These are phyloP conservation scores for Rissa tridactyla DNA, from an alignment of 2,113 vertebrate species.

Conservation along the genomic window DNA sequence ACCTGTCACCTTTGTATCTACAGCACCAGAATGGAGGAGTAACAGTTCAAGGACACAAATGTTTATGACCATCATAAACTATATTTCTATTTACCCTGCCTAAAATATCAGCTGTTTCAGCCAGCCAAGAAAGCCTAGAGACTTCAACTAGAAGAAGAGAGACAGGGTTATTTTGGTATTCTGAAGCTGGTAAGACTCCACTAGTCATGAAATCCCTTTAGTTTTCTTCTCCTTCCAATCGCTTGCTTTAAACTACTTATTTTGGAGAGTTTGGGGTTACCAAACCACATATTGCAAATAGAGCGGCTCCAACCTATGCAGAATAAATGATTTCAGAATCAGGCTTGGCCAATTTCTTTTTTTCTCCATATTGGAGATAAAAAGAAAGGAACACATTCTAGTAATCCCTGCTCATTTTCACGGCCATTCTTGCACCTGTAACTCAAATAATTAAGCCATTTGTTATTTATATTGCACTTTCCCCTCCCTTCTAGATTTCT, in stretches of 20 bases:
- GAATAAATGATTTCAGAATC: background rate
- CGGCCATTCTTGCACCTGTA: constrained; percentile 68
- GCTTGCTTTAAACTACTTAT: background rate
- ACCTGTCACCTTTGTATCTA: background rate
- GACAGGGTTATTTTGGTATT: background rate
- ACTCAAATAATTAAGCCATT: constrained; percentile 65
- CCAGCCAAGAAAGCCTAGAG: background rate
- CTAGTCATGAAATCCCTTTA: background rate
- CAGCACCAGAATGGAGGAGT: background rate
- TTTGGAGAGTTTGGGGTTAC: background rate
- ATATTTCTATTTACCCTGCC: background rate
- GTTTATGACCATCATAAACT: accelerated
- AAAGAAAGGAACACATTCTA: constrained; percentile 44
- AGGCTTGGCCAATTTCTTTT: background rate
- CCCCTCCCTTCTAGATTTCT: constrained; percentile 58
- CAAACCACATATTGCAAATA: background rate
- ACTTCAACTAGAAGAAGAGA: background rate
- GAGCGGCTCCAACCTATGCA: background rate
- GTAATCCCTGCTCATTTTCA: constrained; percentile 24
- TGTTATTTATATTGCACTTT: constrained; percentile 65
- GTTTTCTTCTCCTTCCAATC: background rate
- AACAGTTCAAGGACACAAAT: background rate
- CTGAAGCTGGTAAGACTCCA: background rate
- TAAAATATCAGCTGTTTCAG: background rate
- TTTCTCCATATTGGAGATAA: background rate